A percentile compares a stretch with the other conserved stretches of the same genome.
These are phyloP conservation scores for Leptopilina syphax DNA, from an alignment of 2,888 invertebrate genomes.

Conservation along the genomic window DNA sequence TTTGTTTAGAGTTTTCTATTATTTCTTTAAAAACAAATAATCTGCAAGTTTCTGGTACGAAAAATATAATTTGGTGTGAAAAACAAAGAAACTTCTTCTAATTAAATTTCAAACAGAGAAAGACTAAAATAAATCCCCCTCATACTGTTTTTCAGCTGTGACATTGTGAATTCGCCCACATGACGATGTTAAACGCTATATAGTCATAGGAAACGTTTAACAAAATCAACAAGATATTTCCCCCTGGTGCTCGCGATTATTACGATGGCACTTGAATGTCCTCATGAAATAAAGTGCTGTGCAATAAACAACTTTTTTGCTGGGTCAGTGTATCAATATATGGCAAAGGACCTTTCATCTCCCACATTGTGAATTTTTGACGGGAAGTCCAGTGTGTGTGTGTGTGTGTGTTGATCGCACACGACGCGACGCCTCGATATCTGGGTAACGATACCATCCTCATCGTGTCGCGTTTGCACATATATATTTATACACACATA, in stretches of 20 bases:
- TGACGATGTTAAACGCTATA: neutral
- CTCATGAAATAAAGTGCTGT: slow-evolving; percentile 21
- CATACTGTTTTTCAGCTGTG: neutral
- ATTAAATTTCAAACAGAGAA: no score
- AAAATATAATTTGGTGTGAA: no score
- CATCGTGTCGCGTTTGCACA: slow-evolving; percentile 45
- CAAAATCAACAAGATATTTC: slow-evolving; percentile 31
- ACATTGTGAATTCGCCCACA: slow-evolving; percentile 29
- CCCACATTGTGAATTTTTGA: slow-evolving; percentile 55
- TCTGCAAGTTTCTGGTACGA: no score
- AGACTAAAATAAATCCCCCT: neutral
- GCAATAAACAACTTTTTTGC: neutral
- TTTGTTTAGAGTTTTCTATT: no score
- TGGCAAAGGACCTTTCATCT: slow-evolving; percentile 44
- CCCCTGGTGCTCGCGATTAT: neutral
- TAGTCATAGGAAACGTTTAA: slow-evolving; percentile 27
- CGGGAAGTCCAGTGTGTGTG: slow-evolving; percentile 25
- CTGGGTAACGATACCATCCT: slow-evolving; percentile 67
- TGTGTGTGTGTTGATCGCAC: slow-evolving; percentile 56
- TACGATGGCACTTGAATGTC: slow-evolving; percentile 2
- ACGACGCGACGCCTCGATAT: slow-evolving; percentile 62
- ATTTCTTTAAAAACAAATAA: no score
- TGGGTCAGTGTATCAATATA: slow-evolving; percentile 2
- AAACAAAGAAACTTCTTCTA: no score
- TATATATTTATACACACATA: slow-evolving; percentile 50